Evolutionary conservation across 1,140 invertebrate species (phyloP), one percentile per base, ranked within the genome.

Genomic region (Trachelipus rathkii): DNA sequence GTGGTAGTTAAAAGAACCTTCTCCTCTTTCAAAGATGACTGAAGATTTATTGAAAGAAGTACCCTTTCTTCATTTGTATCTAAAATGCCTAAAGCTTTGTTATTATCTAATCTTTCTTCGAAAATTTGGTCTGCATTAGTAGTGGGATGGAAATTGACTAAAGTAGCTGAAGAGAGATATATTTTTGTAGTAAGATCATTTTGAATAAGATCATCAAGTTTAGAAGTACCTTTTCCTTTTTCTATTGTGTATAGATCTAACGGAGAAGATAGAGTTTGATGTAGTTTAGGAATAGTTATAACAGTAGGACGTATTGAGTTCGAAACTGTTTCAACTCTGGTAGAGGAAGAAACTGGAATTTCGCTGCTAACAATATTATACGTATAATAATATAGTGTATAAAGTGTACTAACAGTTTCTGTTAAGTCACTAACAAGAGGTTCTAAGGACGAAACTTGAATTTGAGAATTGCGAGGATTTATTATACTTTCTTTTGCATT

Each of bases 151-250:
- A 84, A 77, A 60, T 83, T 80, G 21, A 84, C 76, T 10, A 84
- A 76, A 6, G 83, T 84, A 44, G 82, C 82, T 9, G 85, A 81
- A 15, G 82, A 82, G 9, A 85, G 75, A 79, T 84, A 84, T 11
- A 85, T 82, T 74, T 83, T 81, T 9, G 84, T 84, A 2, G 84
- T 84, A n/a, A 82, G 76, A 8, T 82, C 82, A 45, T 82, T 78
- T n/a, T 79, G 21, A 43, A 83, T 78, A 43, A 84, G 79, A 43
- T 82, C 81, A 13, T 84, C 84, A 0, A 85, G 72, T 71, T 83
- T 80, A 8, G 83, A 78, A 13, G 80, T 81, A 21, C 70, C 76
- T 15, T 72, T 75, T 23, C 81, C 81, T 13, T 79, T 77, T 15
- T 80, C 75, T 11, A 85, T 21, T 50, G 78, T 82, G 23, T 84